Evolutionary conservation across 2,113 vertebrate genomes (phyloP), one percentile per base, ranked within the genome.

Genomic region (Cryptotis parvus): DNA sequence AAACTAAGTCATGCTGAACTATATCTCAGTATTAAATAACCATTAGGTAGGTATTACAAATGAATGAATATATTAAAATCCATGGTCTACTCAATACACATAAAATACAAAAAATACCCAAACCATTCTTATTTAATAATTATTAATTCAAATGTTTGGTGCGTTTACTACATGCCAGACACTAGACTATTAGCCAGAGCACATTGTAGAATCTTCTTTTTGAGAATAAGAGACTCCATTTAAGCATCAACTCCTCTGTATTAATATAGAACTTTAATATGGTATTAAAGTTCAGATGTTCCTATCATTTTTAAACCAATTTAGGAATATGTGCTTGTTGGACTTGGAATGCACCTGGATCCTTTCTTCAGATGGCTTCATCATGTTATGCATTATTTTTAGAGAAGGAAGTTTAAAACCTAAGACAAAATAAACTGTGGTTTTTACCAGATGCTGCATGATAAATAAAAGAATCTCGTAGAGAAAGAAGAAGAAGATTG

Each of bases 381-480:
- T 26, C 18, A 82, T 45, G 12, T 35, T 65, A 74, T 7, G 9
- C 12, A n/a, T 78, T 88, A 70, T 68, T 75, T 93, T 93, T 76
- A 91, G 83, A 85, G 63, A 93, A 66, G 24, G 9, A 75, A 77
- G n/a, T 37, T 93, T 80, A 52, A 93, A 92, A 84, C 22, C 24
- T 41, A 74, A 86, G 12, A 86, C 3, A 77, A 93, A 94, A 84
- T 24, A 26, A 3, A 65, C 33, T 43, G 43, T 94, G 31, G 8
- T 80, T 87, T n/a, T 94, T 94, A 41, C 70, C 74, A 9, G 27
- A 45, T 76, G 37, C 63, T 86, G 6, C 72, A 83, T 83, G 76
- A 52, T 79, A 82, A 11, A 79, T 45, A 70, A 78, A 41, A 84
- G 4, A 66, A 84, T 79, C 15, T 49, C 39, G 72, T 89, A n/a